Conservation (phyloP, 2,797 vertebrate genomes). For the Cuculus canorus region DNA sequence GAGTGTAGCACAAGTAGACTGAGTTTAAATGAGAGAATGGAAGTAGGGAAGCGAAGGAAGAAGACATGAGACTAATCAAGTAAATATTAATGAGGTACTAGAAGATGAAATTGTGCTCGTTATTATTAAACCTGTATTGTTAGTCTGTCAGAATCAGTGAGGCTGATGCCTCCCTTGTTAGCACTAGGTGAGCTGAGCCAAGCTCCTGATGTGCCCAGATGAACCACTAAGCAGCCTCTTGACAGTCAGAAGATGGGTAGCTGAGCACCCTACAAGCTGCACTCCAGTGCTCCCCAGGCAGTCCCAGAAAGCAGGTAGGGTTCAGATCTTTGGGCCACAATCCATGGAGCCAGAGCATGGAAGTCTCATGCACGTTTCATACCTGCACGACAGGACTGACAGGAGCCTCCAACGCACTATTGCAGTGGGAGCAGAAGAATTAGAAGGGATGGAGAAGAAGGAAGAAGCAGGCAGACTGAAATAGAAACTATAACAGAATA, state of each 20-base stretch:
- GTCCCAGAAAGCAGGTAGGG: fast-evolving
- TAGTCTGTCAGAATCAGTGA: not conserved
- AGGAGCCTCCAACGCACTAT: not conserved
- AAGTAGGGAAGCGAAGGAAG: not conserved
- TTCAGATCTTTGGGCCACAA: not conserved
- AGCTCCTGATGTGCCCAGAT: not conserved
- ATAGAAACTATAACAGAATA: not conserved
- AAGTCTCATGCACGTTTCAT: fast-evolving
- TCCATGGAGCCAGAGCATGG: not conserved
- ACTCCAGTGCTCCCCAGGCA: not conserved
- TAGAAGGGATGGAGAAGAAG: not conserved
- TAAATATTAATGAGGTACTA: not conserved
- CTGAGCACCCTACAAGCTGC: not conserved
- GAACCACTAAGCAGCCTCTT: not conserved
- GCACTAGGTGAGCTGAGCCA: not conserved
- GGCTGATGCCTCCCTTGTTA: not conserved
- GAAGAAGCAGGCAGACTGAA: not conserved
- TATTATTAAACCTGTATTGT: not conserved
- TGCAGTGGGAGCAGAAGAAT: not conserved
- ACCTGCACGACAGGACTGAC: not conserved
- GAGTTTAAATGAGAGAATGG: not conserved
- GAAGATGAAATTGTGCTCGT: not conserved
- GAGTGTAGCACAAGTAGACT: not conserved
- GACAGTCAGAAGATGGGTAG: not conserved
- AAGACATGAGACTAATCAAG: not conserved